Evolutionary conservation across 2,113 vertebrate species (phyloP).

Genomic region (Microtus montanus): DNA sequence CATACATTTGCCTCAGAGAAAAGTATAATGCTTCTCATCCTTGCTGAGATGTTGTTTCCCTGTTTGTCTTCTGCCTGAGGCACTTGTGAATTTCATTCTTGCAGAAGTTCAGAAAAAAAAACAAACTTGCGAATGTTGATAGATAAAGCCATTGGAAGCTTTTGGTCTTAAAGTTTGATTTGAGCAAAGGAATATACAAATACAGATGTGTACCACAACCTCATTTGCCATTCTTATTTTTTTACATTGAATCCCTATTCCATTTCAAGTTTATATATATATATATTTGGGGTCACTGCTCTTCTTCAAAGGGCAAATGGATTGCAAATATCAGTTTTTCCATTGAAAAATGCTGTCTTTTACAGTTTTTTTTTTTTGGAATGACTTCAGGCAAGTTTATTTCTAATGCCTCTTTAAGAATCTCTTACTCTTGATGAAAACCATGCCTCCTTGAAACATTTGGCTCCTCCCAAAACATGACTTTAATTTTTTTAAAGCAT

Average conservation of each 20-base stretch:
- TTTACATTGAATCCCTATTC: background rate
- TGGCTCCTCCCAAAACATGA: background rate
- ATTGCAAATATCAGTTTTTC: constrained; percentile 29
- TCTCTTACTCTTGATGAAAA: background rate
- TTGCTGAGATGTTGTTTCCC: constrained; percentile 48
- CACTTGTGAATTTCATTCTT: constrained; percentile 52
- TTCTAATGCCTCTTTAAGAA: background rate
- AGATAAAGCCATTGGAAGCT: constrained; percentile 9
- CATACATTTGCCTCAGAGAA: constrained; percentile 60
- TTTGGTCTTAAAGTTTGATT: constrained; percentile 45
- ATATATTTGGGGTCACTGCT: background rate
- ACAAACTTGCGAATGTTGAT: constrained; percentile 40
- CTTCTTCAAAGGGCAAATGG: background rate
- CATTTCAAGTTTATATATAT: constrained; percentile 20
- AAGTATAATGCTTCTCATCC: constrained; percentile 27
- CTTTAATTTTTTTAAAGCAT: background rate
- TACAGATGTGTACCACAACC: background rate
- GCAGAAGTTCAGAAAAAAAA: constrained; percentile 8
- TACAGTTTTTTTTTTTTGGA: background rate
- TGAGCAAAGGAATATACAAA: constrained; percentile 4
- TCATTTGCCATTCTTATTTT: background rate
- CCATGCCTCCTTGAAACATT: background rate
- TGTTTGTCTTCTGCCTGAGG: constrained; percentile 38
- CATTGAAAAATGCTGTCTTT: background rate
- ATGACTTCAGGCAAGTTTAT: background rate